A percentile compares a stretch with the other conserved stretches of the same genome.
phyloP scores from a whole-genome alignment of 2,888 invertebrate species.

The Netelia melanura region DNA sequence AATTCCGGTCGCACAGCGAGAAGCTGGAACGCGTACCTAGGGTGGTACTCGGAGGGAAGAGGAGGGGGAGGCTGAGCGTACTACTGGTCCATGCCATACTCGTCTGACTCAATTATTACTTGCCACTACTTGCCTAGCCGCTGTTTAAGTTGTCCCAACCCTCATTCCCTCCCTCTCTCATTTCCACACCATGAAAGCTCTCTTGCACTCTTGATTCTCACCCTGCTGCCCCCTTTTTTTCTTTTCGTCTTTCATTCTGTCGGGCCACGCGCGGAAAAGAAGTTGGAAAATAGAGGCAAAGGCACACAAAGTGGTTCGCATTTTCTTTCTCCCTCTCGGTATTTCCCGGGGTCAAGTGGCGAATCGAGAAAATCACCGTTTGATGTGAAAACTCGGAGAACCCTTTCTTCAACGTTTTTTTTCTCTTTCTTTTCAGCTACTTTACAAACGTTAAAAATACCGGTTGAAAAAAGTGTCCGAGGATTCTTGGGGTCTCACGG shows the following conservation, averaged over 20 bases:
- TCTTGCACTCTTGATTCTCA: constrained; percentile 54
- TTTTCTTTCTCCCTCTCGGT: constrained; percentile 20
- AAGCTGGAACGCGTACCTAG: constrained; percentile 55
- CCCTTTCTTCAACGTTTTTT: not conserved
- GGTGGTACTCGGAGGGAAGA: constrained; percentile 4
- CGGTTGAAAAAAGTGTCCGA: not conserved
- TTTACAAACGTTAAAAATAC: not conserved
- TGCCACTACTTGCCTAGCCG: constrained; percentile 78
- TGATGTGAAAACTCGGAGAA: constrained; percentile 14
- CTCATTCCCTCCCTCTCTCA: constrained; percentile 59
- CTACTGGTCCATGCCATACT: constrained; percentile 72
- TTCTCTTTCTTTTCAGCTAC: not conserved
- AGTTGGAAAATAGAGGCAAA: constrained; percentile 29
- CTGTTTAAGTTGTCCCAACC: constrained; percentile 78
- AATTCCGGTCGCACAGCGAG: constrained; percentile 77
- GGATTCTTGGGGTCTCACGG: not conserved
- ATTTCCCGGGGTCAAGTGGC: constrained; percentile 45
- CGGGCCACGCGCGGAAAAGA: constrained; percentile 36
- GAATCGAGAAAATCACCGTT: constrained; percentile 38
- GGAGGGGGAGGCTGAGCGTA: constrained; percentile 13
- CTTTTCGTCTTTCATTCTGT: constrained; percentile 21
- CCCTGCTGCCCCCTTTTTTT: constrained; percentile 21
- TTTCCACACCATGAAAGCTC: constrained; percentile 60
- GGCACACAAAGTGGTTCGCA: constrained; percentile 36
- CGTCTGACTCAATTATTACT: constrained; percentile 81